Evolutionary conservation across 2,113 vertebrate genomes (phyloP), one percentile per base, ranked within the genome.

Genomic region (Fregata magnificens): DNA sequence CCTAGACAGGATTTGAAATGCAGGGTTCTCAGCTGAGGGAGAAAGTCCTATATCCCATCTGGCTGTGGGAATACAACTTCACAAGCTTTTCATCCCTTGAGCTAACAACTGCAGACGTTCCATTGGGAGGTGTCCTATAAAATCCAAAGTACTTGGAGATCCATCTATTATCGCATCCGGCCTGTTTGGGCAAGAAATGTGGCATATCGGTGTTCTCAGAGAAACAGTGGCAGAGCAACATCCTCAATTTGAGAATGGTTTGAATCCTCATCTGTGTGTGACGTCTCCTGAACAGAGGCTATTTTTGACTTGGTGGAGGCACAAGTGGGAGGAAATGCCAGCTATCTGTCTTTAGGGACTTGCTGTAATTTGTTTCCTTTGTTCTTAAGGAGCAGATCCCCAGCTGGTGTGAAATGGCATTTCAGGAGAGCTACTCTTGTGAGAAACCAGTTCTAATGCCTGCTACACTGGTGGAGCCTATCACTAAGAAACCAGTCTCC

Each of bases 1-100:
- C 98, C 98, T 98, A 98, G 96, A 94, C 93, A 94, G 94, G 95
- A 94, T 96, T 97, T 97, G 80, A 95, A 95, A 96, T 74, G 69
- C 67, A 78, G 96, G 70, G 86, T 95, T 96, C 87, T 95, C 88
- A 86, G 50, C 79, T 94, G 65, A 86, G 74, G 45, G 94, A 97
- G 93, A 94, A 82, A 96, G 88, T 83, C 90, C 50, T 50, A 14
- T 49, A 90, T 93, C 93, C 91, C 80, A 70, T 85, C 56, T 22
- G 44, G 42, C 49, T 83, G 34, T 59, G 71, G 55, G 81, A 63
- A 91, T 83, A 29, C 58, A 63, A n/a, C 74, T 97, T 96, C 94
- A n/a, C 32, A 50, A 73, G 84, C 18, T 76, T 77, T 89, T 72
- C 82, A 67, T 95, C 78, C 91, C 76, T 85, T 67, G 90, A 95